Evolutionary conservation across 2,888 invertebrate genomes (phyloP).

Genomic region (Morpho deidamia): DNA sequence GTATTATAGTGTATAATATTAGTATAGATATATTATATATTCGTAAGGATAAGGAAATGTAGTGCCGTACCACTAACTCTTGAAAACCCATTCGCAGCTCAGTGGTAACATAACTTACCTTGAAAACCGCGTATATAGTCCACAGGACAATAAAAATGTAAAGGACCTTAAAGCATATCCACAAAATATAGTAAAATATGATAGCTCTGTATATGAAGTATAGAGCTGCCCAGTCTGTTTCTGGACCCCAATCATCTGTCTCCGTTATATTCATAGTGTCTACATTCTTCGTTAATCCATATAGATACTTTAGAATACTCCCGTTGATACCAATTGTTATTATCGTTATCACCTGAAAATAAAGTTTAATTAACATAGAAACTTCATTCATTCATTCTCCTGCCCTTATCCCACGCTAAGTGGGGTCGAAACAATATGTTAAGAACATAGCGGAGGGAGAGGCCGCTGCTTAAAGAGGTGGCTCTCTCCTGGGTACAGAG

Average conservation of each 20-base stretch:
- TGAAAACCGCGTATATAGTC: constrained; percentile 20
- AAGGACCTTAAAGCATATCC: constrained; percentile 16
- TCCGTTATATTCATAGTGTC: neutral
- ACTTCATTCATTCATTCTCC: no score
- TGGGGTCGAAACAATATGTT: no score
- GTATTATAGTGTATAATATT: no score
- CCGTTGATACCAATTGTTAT: neutral
- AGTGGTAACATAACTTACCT: no score
- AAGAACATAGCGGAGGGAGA: no score
- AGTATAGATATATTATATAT: no score
- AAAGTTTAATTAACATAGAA: neutral
- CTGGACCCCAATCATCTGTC: constrained; percentile 6
- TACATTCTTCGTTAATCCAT: neutral
- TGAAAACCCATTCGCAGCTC: no score
- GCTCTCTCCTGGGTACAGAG: no score
- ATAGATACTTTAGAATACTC: constrained; percentile 5
- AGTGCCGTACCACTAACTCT: no score
- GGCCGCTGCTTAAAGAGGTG: no score
- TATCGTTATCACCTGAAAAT: constrained; percentile 6
- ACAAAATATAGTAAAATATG: constrained; percentile 11
- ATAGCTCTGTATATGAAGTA: constrained; percentile 4
- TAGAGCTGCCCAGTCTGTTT: neutral
- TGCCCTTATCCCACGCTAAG: no score
- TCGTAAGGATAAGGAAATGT: no score
- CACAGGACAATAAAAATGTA: constrained; percentile 10